Base-by-base conservation (phyloP, 30 jellyfish, hydroid and myxozoan genomes). In the Aurelia aurita region DNA sequence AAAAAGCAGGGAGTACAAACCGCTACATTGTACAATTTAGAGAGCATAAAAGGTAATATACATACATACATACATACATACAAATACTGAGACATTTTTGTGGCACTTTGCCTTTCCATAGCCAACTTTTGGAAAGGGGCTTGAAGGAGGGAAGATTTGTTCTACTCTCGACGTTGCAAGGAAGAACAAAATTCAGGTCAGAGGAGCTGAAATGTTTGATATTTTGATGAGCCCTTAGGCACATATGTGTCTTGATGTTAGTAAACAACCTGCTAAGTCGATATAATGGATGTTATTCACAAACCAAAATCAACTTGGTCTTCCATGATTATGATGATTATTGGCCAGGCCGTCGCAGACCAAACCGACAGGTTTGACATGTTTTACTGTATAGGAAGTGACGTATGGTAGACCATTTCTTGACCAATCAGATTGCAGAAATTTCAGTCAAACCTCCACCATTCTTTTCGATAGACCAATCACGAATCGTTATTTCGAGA, bases 301-400 rank as follows among this genome's bases (percentile, higher is more conserved):
- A 62, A 62, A 39, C n/a, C 5, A 11, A 29, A 39, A 18, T 28
- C 39, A 67, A 67, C 32, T 15, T 22, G 29, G 58, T 29, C 59
- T 67, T 29, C 0, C 29, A 14, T 58, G 69, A 20, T n/a, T n/a
- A 58, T 25, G 39, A 43, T 61, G n/a, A 61, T 20, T 55, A 45
- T 31, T 73, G 59, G 72, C 63, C 7, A 23, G 85, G 86, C 72
- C 85, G 86, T 74, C 82, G 85, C 89, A 86, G 95, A 74, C 95
- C 95, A 67, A 62, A 58, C 69, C 62, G 69, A 49, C 87, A 86
- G 87, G 87, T 86, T 71, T 86, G 95, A 86, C 95, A 76, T 49
- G 95, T 86, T 86, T 86, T 78, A 86, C 95, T 86, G 86, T 2
- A 55, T 29, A 68, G 95, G 95, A 86, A 60, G 85, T 86, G 95